A percentile compares a stretch with the other conserved stretches of the same genome.
phyloP scores from a whole-genome alignment of 2,888 invertebrate species.

The Thymelicus sylvestris region DNA sequence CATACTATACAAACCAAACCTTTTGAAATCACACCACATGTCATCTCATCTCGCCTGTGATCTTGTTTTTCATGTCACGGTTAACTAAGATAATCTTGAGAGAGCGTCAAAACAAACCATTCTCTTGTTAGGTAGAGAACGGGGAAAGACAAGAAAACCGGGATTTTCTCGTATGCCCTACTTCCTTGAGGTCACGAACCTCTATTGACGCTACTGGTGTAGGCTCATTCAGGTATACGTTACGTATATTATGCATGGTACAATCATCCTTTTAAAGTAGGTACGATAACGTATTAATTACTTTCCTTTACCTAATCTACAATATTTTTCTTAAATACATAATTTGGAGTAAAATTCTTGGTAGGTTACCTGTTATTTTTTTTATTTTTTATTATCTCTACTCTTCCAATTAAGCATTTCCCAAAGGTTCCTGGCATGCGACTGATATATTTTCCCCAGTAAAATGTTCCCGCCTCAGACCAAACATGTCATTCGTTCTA shows the following conservation, averaged over 20 bases:
- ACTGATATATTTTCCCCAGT: too few species aligned
- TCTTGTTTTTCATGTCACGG: constrained; percentile 20
- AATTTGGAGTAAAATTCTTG: too few species aligned
- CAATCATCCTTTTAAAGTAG: background rate
- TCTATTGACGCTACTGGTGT: constrained; percentile 1
- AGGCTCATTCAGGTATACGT: background rate
- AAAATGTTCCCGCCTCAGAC: too few species aligned
- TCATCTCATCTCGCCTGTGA: constrained; percentile 23
- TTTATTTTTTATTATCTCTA: too few species aligned
- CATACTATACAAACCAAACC: background rate
- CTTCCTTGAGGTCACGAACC: constrained; percentile 38
- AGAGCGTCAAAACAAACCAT: constrained; percentile 27
- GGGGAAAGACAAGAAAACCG: constrained; percentile 26
- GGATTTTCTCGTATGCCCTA: constrained; percentile 34
- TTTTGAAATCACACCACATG: constrained; percentile 8
- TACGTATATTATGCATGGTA: background rate
- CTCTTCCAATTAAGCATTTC: too few species aligned
- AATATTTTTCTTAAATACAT: too few species aligned
- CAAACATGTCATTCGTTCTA: too few species aligned
- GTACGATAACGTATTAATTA: background rate
- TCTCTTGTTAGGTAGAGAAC: constrained; percentile 12
- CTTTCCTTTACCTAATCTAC: too few species aligned
- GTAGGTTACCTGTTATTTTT: too few species aligned
- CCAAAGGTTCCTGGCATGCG: too few species aligned
- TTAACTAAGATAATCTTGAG: constrained; percentile 29